phyloP scores from a whole-genome alignment of 37 sponge, comb jelly and placozoan species.

The Tethya wilhelma region DNA sequence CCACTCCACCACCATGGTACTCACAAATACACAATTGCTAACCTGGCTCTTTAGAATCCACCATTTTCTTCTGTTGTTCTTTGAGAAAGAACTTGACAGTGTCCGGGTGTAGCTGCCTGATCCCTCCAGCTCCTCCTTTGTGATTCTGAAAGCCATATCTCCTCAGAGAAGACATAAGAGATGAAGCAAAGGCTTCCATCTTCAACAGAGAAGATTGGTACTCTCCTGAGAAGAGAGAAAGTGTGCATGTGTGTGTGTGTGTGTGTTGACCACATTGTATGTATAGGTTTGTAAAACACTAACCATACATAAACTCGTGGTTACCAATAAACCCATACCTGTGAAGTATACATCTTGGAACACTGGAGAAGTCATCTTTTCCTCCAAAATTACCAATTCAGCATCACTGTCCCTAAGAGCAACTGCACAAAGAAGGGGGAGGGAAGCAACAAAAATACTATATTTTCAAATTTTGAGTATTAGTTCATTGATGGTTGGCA shows the following conservation, averaged over 20 bases:
- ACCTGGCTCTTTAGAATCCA: slow-evolving; percentile 1
- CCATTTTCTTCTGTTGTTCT: slow-evolving; percentile 62
- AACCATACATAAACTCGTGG: neutral
- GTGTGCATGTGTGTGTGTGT: neutral
- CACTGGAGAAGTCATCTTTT: slow-evolving; percentile 4
- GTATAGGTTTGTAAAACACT: neutral
- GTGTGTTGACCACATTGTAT: neutral
- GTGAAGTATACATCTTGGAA: slow-evolving; percentile 29
- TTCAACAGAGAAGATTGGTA: slow-evolving; percentile 8
- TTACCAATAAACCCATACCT: neutral
- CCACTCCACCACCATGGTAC: no score
- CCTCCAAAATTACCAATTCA: neutral
- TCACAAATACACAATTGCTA: neutral
- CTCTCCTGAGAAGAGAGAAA: slow-evolving; percentile 29
- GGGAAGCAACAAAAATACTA: no score
- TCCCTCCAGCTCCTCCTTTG: neutral
- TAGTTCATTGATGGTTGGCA: no score
- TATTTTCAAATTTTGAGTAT: no score
- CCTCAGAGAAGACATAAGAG: slow-evolving; percentile 3
- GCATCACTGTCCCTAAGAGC: neutral
- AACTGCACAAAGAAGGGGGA: neutral
- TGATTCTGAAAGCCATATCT: slow-evolving; percentile 22
- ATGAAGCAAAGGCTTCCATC: slow-evolving; percentile 21
- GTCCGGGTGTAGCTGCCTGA: slow-evolving; percentile 20
- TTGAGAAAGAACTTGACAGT: slow-evolving; percentile 65